phyloP scores from a whole-genome alignment of 1,140 invertebrate genomes.

The Pogonognathellus flavescens region DNA sequence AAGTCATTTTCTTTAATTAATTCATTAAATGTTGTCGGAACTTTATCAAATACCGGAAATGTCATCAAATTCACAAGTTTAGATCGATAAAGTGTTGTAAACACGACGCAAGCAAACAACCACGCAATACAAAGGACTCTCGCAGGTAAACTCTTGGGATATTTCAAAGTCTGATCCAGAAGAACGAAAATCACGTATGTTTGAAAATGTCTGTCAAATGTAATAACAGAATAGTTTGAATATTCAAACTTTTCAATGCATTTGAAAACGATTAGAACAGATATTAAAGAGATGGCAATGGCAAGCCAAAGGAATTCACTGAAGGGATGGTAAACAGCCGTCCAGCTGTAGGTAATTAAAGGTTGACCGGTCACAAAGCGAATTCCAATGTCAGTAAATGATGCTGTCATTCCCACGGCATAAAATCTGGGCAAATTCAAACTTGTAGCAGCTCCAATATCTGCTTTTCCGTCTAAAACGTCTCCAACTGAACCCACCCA shows the following conservation, averaged over 20 bases:
- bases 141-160: neutral
- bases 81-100: conserved; percentile 15
- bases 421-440: neutral
- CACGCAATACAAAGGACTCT: conserved; percentile 19
- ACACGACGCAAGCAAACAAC: neutral
- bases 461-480: conserved; percentile 27
- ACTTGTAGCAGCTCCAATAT: conserved; percentile 9
- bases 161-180: neutral
- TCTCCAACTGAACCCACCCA: conserved; percentile 50
- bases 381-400: neutral
- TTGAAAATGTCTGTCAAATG: neutral
- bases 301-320: neutral
- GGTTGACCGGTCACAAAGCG: neutral
- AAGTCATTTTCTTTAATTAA: neutral
- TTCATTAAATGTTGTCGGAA: conserved; percentile 31
- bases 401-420: neutral
- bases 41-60: neutral
- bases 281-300: neutral
- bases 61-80: conserved; percentile 28
- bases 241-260: neutral
- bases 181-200: neutral
- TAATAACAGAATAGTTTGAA: too few species aligned
- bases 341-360: conserved; percentile 21
- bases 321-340: conserved; percentile 1
- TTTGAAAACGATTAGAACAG: neutral